Evolutionary conservation across 2,797 vertebrate genomes (phyloP).

Genomic region (Dipus sagitta): DNA sequence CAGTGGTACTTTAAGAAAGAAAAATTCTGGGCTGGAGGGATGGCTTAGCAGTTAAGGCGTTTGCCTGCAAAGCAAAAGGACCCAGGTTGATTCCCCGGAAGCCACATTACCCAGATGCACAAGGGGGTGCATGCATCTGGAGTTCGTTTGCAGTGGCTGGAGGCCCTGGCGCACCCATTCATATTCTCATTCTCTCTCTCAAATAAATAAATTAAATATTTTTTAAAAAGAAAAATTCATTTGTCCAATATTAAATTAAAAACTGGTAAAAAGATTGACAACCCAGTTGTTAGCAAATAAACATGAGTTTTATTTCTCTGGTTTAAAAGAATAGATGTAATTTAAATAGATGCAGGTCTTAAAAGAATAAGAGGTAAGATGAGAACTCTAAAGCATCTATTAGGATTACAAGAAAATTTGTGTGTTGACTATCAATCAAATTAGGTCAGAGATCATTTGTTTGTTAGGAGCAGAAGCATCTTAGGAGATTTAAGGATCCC

Average conservation of each 20-base stretch:
- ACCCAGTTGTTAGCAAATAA: background rate
- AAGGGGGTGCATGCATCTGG: too few relatives aligned
- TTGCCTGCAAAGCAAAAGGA: too few relatives aligned
- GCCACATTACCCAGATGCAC: too few relatives aligned
- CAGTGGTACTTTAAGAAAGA: background rate
- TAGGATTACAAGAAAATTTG: background rate
- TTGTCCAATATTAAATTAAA: background rate
- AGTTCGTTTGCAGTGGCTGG: too few relatives aligned
- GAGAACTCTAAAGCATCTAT: background rate
- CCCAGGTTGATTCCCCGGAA: too few relatives aligned
- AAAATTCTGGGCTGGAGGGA: background rate
- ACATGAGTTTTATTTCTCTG: slow-evolving; percentile 42
- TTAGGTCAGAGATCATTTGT: slow-evolving; percentile 30
- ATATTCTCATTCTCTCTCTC: too few relatives aligned
- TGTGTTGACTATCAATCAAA: background rate
- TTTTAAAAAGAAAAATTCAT: background rate
- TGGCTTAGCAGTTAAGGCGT: too few relatives aligned
- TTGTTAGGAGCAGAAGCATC: slow-evolving; percentile 23
- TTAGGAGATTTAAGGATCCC: slow-evolving; percentile 13
- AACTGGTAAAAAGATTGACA: background rate
- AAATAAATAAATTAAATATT: too few relatives aligned
- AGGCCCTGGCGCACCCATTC: too few relatives aligned
- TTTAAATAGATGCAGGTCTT: slow-evolving; percentile 5
- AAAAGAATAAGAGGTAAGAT: background rate
- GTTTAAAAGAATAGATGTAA: background rate